phyloP scores from a whole-genome alignment of 2,797 vertebrate genomes.

The Lepus oiostolus region DNA sequence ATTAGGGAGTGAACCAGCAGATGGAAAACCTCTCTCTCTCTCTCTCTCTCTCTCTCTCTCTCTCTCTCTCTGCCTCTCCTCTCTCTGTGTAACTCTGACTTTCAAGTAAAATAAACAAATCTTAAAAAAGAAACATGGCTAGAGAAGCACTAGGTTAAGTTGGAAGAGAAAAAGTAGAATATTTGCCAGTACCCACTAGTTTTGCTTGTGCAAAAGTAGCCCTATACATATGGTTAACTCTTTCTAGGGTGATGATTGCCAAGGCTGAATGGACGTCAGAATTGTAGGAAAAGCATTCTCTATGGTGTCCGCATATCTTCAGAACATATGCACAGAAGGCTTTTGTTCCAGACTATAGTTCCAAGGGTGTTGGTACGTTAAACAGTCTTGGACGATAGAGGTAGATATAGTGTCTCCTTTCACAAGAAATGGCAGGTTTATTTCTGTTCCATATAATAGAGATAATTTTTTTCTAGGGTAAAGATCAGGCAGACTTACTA shows the following conservation, averaged over 20 bases:
- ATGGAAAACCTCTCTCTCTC: too few species aligned
- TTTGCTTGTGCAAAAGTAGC: not conserved
- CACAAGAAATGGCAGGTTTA: slow-evolving; percentile 25
- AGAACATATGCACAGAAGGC: not conserved
- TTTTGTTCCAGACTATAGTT: slow-evolving; percentile 10
- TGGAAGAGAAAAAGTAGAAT: not conserved
- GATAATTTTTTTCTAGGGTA: slow-evolving; percentile 15
- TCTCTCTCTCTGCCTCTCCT: too few species aligned
- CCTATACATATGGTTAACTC: not conserved
- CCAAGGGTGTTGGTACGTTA: not conserved
- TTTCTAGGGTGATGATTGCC: slow-evolving; percentile 35
- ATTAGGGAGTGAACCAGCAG: too few species aligned
- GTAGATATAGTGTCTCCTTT: not conserved
- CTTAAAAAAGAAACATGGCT: slow-evolving; percentile 19
- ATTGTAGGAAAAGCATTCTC: slow-evolving; percentile 1
- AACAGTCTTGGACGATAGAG: not conserved
- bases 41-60: too few species aligned
- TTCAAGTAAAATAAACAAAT: not conserved
- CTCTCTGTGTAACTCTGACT: too few species aligned
- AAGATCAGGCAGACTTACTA: not conserved
- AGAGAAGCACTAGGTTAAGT: not conserved
- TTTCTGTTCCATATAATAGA: slow-evolving; percentile 38
- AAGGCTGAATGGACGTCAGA: not conserved
- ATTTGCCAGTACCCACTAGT: slow-evolving; percentile 38
- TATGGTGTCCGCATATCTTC: not conserved